Evolutionary conservation across 2,888 invertebrate species (phyloP).

Genomic region (Aphidoletes aphidimyza): DNA sequence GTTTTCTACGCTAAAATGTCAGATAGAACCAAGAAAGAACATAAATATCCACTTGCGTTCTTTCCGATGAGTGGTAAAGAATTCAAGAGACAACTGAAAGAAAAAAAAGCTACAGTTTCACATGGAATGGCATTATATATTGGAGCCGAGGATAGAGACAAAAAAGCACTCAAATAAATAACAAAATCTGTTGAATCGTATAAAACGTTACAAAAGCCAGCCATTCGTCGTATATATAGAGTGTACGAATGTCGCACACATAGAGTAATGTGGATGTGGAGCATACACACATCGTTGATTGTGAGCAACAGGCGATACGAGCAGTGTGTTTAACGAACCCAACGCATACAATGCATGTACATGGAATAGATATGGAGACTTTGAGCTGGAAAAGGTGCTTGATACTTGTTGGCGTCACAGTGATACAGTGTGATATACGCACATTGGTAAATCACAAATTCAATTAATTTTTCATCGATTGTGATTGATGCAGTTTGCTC

Average conservation of each 20-base stretch:
- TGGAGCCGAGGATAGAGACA: not conserved
- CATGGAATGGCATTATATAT: not conserved
- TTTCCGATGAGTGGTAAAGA: not conserved
- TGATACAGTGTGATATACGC: not conserved
- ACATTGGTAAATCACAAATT: not conserved
- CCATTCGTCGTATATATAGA: not conserved
- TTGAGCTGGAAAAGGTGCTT: not conserved
- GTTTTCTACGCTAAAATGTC: not conserved
- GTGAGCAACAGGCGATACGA: constrained; percentile 38
- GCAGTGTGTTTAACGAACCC: not conserved
- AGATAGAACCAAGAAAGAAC: too few relatives aligned
- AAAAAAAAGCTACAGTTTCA: not conserved
- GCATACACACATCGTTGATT: not conserved
- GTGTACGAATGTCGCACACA: not conserved
- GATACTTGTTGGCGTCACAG: not conserved
- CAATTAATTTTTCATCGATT: constrained; percentile 27
- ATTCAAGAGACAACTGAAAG: not conserved
- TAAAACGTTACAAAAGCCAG: constrained; percentile 2
- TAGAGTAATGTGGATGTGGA: constrained; percentile 17
- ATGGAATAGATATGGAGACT: not conserved
- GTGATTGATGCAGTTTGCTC: not conserved
- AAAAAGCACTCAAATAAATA: constrained; percentile 36
- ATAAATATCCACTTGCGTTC: constrained; percentile 20
- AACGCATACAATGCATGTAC: not conserved
- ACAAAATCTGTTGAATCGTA: constrained; percentile 52